Percentiles rank a stretch among this genome's conserved stretches.
These are phyloP conservation scores for Hydrotaea cyrtoneurina DNA, from an alignment of 2,888 invertebrate species.

Conservation along the genomic window DNA sequence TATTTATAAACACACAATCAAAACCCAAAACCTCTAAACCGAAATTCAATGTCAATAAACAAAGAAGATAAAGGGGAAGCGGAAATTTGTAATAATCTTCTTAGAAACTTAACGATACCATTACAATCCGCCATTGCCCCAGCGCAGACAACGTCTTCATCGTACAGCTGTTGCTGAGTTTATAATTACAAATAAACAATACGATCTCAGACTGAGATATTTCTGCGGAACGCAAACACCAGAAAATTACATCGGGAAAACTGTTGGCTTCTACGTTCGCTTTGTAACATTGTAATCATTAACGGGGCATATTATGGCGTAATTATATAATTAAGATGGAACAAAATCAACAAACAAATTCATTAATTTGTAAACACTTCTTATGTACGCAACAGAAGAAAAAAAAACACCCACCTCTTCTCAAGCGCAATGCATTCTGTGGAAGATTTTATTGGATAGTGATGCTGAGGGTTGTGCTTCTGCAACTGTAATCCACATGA, in stretches of 20 bases:
- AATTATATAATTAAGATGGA: slow-evolving; percentile 34
- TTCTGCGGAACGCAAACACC: neutral
- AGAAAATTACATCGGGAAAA: slow-evolving; percentile 15
- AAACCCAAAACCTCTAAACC: neutral
- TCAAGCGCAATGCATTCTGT: neutral
- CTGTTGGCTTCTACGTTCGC: neutral
- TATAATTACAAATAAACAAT: slow-evolving; percentile 24
- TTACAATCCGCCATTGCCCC: neutral
- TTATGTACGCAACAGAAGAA: no score
- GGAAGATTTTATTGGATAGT: neutral
- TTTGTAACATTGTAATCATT: neutral
- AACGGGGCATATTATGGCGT: neutral
- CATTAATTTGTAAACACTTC: slow-evolving; percentile 36
- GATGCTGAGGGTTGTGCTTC: neutral
- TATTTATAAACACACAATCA: neutral
- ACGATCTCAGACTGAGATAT: neutral
- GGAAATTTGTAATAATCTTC: neutral
- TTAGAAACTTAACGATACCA: neutral
- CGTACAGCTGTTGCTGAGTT: neutral
- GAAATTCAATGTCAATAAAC: slow-evolving; percentile 20
- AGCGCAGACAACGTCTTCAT: no score
- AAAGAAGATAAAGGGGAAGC: neutral
- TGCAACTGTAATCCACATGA: neutral
- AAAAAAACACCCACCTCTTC: no score
- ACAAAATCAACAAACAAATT: slow-evolving; percentile 19